Conservation (phyloP, 2,888 invertebrate genomes). For the Drosophila kanekoi region DNA sequence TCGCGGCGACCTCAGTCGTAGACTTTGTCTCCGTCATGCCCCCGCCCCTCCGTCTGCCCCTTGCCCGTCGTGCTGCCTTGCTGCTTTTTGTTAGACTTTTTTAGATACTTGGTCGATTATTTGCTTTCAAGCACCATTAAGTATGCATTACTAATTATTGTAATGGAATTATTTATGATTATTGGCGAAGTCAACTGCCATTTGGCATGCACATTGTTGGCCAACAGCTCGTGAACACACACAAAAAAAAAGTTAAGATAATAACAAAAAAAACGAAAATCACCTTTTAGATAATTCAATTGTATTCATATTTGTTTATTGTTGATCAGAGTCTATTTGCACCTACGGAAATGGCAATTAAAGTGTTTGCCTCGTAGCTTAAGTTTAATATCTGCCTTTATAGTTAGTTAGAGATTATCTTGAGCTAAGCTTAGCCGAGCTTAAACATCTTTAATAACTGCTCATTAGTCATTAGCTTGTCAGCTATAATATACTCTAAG, state of each 20-base stretch:
- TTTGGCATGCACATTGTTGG: constrained; percentile 47
- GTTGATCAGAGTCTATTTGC: constrained; percentile 9
- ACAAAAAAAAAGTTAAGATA: constrained; percentile 3
- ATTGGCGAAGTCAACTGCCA: constrained; percentile 46
- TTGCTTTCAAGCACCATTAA: constrained; percentile 61
- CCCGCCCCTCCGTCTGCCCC: neutral
- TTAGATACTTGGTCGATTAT: constrained; percentile 60
- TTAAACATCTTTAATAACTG: constrained; percentile 19
- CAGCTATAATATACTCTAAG: constrained; percentile 6
- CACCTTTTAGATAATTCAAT: constrained; percentile 36
- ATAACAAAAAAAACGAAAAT: constrained; percentile 22
- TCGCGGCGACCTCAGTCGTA: constrained; percentile 37
- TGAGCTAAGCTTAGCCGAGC: constrained; percentile 6
- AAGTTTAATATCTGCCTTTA: constrained; percentile 20
- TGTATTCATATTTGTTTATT: constrained; percentile 22
- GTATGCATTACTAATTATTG: constrained; percentile 71
- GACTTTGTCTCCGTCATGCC: constrained; percentile 26
- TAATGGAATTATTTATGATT: constrained; percentile 71
- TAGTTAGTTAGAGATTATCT: constrained; percentile 28
- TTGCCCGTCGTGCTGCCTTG: no score
- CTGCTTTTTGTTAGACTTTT: constrained; percentile 31
- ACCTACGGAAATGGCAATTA: constrained; percentile 17
- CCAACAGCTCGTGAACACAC: constrained; percentile 32
- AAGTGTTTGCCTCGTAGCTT: constrained; percentile 6
- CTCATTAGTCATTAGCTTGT: no score